Conservation (phyloP, 1,140 invertebrate genomes). For the Vollenhovia emeryi region DNA sequence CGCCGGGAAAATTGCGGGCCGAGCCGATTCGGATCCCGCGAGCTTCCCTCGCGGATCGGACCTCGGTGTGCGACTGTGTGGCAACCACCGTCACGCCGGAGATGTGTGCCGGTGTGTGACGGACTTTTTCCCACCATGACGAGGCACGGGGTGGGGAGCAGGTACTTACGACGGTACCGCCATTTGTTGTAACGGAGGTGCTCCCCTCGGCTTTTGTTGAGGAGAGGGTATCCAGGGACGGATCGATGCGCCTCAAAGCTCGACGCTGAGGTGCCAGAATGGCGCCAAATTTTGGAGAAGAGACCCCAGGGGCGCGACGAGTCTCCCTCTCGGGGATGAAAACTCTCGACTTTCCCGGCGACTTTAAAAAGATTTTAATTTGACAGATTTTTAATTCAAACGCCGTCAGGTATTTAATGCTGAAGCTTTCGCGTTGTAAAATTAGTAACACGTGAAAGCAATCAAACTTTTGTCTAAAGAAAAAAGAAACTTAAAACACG, state of each 20-base stretch:
- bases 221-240: slow-evolving; percentile 10
- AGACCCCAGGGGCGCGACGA: neutral
- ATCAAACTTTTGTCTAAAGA: neutral
- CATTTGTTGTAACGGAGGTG: slow-evolving; percentile 35
- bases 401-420: neutral
- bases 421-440: neutral
- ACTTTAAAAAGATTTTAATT: neutral
- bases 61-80: slow-evolving; percentile 45
- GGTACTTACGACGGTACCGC: slow-evolving; percentile 48
- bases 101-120: slow-evolving; percentile 34
- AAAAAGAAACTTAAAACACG: neutral
- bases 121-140: slow-evolving; percentile 47
- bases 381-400: neutral
- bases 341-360: neutral
- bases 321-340: neutral
- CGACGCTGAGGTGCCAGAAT: neutral
- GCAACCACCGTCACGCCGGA: slow-evolving; percentile 31
- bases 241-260: neutral
- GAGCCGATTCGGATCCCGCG: neutral
- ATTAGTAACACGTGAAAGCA: neutral
- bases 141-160: slow-evolving; percentile 15
- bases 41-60: slow-evolving; percentile 41
- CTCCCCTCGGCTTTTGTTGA: slow-evolving; percentile 11
- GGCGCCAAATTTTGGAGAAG: neutral
- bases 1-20: slow-evolving; percentile 32